These are phyloP conservation scores for Calcarius ornatus DNA, from an alignment of 2,113 vertebrate genomes.

Conservation along the genomic window DNA sequence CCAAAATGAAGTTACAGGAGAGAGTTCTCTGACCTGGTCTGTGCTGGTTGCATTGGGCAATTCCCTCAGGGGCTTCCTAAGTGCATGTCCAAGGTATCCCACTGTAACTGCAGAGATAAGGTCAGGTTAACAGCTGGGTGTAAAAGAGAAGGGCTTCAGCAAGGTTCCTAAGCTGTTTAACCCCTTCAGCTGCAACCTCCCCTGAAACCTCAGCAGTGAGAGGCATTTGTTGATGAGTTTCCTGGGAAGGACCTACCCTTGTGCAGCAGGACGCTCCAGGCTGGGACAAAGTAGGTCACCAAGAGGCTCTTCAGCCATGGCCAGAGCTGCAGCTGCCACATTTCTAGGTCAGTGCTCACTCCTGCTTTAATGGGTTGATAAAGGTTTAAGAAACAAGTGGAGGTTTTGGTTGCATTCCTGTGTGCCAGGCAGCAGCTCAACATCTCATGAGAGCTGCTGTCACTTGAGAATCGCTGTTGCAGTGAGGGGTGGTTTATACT, in stretches of 20 bases:
- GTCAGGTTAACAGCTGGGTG: background rate
- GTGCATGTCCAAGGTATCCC: background rate
- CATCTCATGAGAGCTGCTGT: background rate
- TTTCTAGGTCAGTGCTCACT: slow-evolving; percentile 56
- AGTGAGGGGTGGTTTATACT: background rate
- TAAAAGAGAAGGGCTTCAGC: background rate
- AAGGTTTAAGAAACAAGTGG: background rate
- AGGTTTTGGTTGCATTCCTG: background rate
- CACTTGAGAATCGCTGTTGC: background rate
- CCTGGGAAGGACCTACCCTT: background rate
- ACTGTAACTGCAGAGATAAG: background rate
- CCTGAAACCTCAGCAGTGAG: background rate
- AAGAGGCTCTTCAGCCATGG: background rate
- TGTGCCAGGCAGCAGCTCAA: background rate
- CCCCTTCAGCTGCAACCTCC: background rate
- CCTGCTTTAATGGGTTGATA: background rate
- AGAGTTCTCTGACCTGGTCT: background rate
- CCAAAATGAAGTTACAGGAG: background rate
- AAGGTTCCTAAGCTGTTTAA: background rate
- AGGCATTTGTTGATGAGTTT: background rate
- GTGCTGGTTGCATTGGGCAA: background rate
- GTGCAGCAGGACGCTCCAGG: background rate
- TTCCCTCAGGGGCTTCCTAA: background rate
- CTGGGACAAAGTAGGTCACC: slow-evolving; percentile 39
- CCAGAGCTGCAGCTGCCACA: background rate